Conservation (phyloP, 2,797 vertebrate genomes). For the Allenopithecus nigroviridis region DNA sequence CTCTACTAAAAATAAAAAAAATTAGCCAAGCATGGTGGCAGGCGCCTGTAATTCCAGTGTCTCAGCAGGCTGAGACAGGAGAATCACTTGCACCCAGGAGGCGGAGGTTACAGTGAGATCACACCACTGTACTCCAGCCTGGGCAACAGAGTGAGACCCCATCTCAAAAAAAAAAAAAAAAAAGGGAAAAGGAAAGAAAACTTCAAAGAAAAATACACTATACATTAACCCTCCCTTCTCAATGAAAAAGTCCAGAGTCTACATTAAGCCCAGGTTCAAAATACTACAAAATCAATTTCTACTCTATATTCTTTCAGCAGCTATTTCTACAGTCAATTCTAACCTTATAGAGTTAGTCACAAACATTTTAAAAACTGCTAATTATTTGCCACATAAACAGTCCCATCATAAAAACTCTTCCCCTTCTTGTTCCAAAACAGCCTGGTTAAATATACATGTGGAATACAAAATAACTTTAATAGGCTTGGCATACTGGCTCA, state of each 20-base stretch:
- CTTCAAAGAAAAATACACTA: background rate
- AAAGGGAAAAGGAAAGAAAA: background rate
- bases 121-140: too few species aligned
- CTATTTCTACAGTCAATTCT: constrained; percentile 36
- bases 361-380: constrained; percentile 19
- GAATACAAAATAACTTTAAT: constrained; percentile 27
- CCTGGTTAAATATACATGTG: background rate
- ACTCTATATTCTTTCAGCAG: background rate
- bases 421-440: background rate
- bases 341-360: background rate
- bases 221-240: background rate
- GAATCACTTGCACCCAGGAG: too few species aligned
- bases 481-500: too few species aligned
- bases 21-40: too few species aligned
- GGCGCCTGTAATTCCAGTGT: too few species aligned
- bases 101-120: too few species aligned
- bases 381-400: constrained; percentile 5
- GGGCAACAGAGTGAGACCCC: too few species aligned
- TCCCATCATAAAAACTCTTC: constrained; percentile 16
- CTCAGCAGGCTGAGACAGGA: too few species aligned
- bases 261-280: background rate
- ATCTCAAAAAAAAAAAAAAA: too few species aligned
- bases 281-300: background rate
- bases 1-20: too few species aligned
- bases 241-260: background rate